Base-by-base conservation (phyloP, 2,797 vertebrate genomes). In the Pipistrellus pipistrellus region DNA sequence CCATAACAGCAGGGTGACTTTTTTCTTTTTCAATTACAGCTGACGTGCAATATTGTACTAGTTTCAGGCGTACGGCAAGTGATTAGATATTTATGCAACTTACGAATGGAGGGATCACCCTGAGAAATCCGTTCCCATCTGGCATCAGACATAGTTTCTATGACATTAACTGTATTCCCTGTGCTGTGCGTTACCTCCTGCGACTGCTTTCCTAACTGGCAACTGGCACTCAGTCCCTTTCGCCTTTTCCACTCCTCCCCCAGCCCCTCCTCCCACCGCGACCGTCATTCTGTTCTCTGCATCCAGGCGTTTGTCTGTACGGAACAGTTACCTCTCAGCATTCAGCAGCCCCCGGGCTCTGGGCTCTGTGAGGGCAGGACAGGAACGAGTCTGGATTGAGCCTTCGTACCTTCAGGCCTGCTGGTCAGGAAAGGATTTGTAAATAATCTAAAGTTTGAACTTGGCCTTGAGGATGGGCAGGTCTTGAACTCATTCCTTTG, bases 401-500 rank as follows among this genome's bases (percentile, higher is more conserved):
- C 14, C 15, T 41, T 11, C 38, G 66, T 32, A 59, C 14, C 59
- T 68, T 76, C 66, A 77, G 68, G 48, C 38, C 10, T 62, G 62
- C 41, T 85, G 46, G 87, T 32, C 7, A 4, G 25, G 81, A 62
- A 78, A 69, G 27, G 20, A 27, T 87, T 87, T 73, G 27, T 25
- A 25, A 17, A 32, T 59, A 20, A 72, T 17, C 66, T 83, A 77
- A 59, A 30, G 35, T 88, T 93, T 85, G 84, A 89, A 75, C 48
- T 11, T 51, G 88, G 57, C 41, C 75, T 92, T 88, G 72, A 30
- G 78, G 85, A 59, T 78, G 23, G 69, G n/a, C 55, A 66, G 77
- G 77, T 88, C 88, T 94, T 84, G 72, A 76, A 93, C 90, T 86
- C 25, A 44, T 86, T 93, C 55, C 51, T 25, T 73, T 91, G 92